Base-by-base conservation (phyloP, 2,888 invertebrate species). In the Caenorhabditis wallacei region DNA sequence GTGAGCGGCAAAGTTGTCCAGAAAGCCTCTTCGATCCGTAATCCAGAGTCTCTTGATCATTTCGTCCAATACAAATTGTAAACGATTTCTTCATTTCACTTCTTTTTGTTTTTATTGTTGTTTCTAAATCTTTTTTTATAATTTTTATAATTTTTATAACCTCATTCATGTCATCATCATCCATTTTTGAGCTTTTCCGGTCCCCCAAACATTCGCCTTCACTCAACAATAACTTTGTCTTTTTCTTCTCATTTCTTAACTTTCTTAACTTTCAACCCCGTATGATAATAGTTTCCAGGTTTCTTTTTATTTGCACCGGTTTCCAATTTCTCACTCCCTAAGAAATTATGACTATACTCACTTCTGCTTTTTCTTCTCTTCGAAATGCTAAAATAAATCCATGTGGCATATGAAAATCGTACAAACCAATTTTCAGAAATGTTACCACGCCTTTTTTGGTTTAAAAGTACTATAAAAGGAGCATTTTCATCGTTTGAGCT, bases 1-100 rank as follows among this genome's bases (percentile, higher is more conserved):
- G 92, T 94, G 30, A 92, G 92, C 70, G 93, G 93, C 2, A 91
- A 93, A 81, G 89, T 91, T 51, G 93, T 94, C 0, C 92, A 92
- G 81, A 93, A 93, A 85, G 90, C 92, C 22, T 93, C 93, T 13
- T 93, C 94, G 0, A 91, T 94, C 59, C 90, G 93, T 22, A 94
- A 94, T 89, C 94, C 94, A 0, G 91, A 93, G 46, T 86, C 87
- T 8, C 76, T 90, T n/a, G 88, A 88, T 71, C 78, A 79, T 11
- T 88, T 83, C 59, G 68, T 72, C 24, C 69, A 84, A 22, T 87
- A 81, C 53, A 84, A 56, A 63, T 20, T 79, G 7, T 78, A 82
- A 82, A 22, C 20, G 30, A 51, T 1, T 56, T n/a, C 16, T n/a
- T 5, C 7, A 7, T 40, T 11, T n/a, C n/a, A n/a, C n/a, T n/a